Base-by-base conservation (phyloP, 30 jellyfish, hydroid and myxozoan genomes). In the Nemopilema nomurai region DNA sequence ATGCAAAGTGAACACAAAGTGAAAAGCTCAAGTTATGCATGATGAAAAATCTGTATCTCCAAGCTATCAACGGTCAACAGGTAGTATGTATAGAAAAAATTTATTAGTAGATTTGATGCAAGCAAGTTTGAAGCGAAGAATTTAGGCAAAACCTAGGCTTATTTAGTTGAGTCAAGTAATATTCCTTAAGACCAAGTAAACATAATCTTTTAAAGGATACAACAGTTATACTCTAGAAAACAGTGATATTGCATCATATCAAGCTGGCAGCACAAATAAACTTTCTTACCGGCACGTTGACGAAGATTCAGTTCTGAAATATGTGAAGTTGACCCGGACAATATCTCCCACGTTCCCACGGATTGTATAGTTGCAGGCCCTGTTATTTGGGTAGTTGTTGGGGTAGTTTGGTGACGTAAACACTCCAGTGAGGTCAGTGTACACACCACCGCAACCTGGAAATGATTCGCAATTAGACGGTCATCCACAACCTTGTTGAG, bases 371-470 rank as follows among this genome's bases (percentile, higher is more conserved):
- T 74, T 65, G 66, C 97, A 91, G 25, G 21, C 50, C 73, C 81
- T 63, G 51, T 28, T 72, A 20, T 16, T 27, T 4, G 97, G 97
- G 68, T 91, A 91, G 69, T 80, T 73, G 0, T 50, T 22, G 24
- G 97, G 97, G 57, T 79, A 90, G 53, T 82, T 84, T 27, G 97
- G 97, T 65, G 95, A 83, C 26, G 52, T 53, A 6, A 90, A 49
- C 28, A 49, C 80, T 19, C 97, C 97, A 17, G 62, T 79, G 23
- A 51, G 78, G 49, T 76, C 84, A n/a, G 20, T 84, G 51, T 4
- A 70, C 25, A 30, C 88, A 51, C 95, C 91, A 0, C 95, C 94
- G 77, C 97, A 90, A 62, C 95, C 97, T 90, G 57, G n/a, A n/a
- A n/a, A n/a, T n/a, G n/a, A n/a, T n/a, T n/a, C n/a, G n/a, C n/a